Evolutionary conservation across 2,113 vertebrate genomes (phyloP).

Genomic region (Narcine bancroftii): DNA sequence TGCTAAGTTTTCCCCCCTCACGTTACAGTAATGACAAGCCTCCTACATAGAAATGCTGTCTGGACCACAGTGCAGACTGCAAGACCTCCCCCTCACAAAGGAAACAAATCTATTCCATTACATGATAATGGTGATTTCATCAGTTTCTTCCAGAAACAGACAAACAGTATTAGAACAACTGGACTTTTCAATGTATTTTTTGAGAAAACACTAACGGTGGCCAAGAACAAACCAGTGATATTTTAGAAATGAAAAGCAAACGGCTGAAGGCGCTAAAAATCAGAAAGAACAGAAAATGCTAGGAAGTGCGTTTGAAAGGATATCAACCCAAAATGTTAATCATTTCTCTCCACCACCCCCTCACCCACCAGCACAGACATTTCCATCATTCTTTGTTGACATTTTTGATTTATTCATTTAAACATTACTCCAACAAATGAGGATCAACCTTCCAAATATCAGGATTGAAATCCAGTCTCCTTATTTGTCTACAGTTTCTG

Average conservation of each 20-base stretch:
- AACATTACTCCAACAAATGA: background rate
- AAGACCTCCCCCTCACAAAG: background rate
- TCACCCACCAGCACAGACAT: too few relatives aligned
- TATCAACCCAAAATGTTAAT: too few relatives aligned
- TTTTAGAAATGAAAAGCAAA: background rate
- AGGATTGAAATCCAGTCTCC: background rate
- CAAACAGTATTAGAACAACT: background rate
- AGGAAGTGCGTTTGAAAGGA: too few relatives aligned
- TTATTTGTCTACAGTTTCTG: too few relatives aligned
- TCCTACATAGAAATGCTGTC: background rate
- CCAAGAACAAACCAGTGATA: background rate
- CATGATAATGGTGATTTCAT: background rate
- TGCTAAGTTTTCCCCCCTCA: background rate
- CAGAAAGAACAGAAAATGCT: too few relatives aligned
- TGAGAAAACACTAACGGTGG: background rate
- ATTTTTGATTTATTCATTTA: background rate
- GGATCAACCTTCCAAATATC: background rate
- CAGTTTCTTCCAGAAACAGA: background rate
- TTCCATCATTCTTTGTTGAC: too few relatives aligned
- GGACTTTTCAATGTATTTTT: background rate
- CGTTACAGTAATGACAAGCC: background rate
- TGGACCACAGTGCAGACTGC: background rate
- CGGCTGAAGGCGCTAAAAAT: too few relatives aligned
- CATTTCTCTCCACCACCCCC: too few relatives aligned
- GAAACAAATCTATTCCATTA: background rate